Evolutionary conservation across 2,113 vertebrate species (phyloP).

Genomic region (Andinoacara biseriatus): DNA sequence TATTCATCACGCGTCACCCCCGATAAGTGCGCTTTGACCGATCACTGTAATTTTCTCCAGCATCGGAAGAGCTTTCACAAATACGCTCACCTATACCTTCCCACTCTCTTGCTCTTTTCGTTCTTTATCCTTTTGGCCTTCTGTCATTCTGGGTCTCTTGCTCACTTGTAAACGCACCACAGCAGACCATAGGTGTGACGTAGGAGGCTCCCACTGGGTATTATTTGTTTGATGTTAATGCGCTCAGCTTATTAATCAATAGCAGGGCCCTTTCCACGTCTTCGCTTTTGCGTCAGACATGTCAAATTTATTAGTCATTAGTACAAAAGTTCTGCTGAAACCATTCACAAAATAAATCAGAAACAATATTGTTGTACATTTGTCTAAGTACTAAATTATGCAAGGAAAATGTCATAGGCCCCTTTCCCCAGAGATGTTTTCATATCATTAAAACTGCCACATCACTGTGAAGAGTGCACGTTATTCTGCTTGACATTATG

Average conservation of each 20-base stretch:
- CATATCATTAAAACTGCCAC: conserved; percentile 54
- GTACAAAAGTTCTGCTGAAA: conserved; percentile 54
- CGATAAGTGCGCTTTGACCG: conserved; percentile 68
- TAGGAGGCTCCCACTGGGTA: conserved; percentile 37
- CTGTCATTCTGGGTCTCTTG: background rate
- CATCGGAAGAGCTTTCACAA: conserved; percentile 32
- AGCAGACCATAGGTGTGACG: conserved; percentile 21
- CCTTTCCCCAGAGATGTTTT: conserved; percentile 43
- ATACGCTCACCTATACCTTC: conserved; percentile 40
- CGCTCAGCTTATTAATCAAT: conserved; percentile 69
- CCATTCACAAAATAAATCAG: conserved; percentile 44
- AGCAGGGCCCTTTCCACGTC: conserved; percentile 44
- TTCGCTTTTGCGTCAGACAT: conserved; percentile 36
- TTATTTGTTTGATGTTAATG: conserved; percentile 68
- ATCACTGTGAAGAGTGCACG: background rate
- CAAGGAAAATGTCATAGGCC: conserved; percentile 36
- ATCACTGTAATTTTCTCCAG: conserved; percentile 66
- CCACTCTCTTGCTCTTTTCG: conserved; percentile 24
- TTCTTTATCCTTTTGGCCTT: background rate
- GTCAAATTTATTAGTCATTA: conserved; percentile 69
- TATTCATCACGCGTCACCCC: conserved; percentile 74
- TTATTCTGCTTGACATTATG: conserved; percentile 14
- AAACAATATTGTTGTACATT: conserved; percentile 42
- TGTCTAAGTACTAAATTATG: conserved; percentile 48
- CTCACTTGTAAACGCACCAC: conserved; percentile 2